Percentiles rank a stretch among this genome's conserved stretches.
These are phyloP conservation scores for Agrypnus murinus DNA, from an alignment of 2,888 invertebrate species.

Conservation along the genomic window DNA sequence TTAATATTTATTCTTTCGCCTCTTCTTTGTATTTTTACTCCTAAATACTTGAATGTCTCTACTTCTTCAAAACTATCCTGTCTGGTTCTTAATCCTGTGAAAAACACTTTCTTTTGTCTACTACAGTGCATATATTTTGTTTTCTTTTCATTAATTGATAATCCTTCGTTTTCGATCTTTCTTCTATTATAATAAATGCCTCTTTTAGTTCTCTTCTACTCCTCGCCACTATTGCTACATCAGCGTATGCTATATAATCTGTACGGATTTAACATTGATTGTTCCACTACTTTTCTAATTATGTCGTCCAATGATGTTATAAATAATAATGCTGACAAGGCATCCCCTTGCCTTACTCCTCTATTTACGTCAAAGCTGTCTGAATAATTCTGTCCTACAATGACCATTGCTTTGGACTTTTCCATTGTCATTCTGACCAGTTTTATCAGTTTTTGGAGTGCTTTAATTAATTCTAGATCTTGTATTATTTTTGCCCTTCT, in stretches of 20 bases:
- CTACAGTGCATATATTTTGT: background rate
- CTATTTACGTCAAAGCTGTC: constrained; percentile 2
- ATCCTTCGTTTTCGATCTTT: background rate
- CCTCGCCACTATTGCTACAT: background rate
- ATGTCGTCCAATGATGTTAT: background rate
- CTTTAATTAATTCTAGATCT: constrained; percentile 6
- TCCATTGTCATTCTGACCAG: background rate
- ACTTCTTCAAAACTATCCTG: background rate
- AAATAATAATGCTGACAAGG: background rate
- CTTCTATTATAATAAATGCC: background rate
- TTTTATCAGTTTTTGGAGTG: background rate
- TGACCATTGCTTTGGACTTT: background rate
- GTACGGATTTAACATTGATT: background rate
- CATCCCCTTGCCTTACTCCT: background rate
- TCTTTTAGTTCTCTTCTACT: background rate
- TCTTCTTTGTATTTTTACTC: background rate
- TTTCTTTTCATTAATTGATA: background rate
- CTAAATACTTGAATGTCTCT: background rate
- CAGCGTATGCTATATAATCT: constrained; percentile 3
- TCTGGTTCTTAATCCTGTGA: background rate
- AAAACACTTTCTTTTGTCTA: background rate
- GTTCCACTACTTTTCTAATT: background rate
- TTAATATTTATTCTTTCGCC: too few species aligned
- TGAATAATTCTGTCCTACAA: background rate
- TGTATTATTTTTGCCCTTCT: constrained; percentile 4